phyloP scores from a whole-genome alignment of 2,113 vertebrate genomes.

The Alosa alosa region DNA sequence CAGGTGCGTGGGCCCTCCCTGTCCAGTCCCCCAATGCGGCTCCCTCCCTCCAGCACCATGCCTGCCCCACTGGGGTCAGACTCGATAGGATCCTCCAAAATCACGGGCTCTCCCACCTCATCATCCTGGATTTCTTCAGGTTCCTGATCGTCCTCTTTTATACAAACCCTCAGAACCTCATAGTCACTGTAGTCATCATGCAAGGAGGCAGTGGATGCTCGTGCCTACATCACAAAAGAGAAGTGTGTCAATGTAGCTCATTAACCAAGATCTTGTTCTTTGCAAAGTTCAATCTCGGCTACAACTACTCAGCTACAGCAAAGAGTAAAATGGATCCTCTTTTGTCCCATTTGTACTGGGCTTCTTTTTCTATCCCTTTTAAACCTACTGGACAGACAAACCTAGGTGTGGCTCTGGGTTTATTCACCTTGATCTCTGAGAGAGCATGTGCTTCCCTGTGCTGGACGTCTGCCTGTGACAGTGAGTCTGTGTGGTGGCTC shows the following conservation, averaged over 20 bases:
- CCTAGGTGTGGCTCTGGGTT: background rate
- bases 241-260: background rate
- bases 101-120: conserved; percentile 44
- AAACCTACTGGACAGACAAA: no score
- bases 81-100: conserved; percentile 46
- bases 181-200: conserved; percentile 72
- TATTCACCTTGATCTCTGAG: conserved; percentile 57
- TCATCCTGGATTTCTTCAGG: conserved; percentile 44
- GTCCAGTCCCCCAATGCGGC: conserved; percentile 32
- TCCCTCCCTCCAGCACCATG: conserved; percentile 46
- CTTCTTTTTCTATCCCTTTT: no score
- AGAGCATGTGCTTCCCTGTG: conserved; percentile 49
- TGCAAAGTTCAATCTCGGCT: no score
- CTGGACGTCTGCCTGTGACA: conserved; percentile 31
- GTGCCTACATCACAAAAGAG: conserved; percentile 54
- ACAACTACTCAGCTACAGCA: background rate
- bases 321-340: background rate
- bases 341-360: background rate
- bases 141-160: conserved; percentile 68
- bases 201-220: conserved; percentile 48
- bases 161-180: conserved; percentile 72
- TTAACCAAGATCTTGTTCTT: background rate
- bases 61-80: conserved; percentile 45
- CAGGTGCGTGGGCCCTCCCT: conserved; percentile 49
- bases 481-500: conserved; percentile 14